Conservation (phyloP, 2,888 invertebrate genomes). For the Nomada fabriciana region DNA sequence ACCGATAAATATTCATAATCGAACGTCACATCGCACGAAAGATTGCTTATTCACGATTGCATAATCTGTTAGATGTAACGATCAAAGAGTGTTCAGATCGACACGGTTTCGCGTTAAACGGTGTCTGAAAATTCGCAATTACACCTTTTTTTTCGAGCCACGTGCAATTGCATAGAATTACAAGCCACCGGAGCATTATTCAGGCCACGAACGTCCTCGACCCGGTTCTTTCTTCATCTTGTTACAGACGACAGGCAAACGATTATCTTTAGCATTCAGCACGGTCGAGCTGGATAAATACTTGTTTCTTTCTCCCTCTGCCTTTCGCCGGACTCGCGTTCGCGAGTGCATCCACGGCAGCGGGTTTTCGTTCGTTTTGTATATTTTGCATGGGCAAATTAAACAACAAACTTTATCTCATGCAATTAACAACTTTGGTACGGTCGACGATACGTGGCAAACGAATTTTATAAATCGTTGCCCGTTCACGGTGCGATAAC, state of each 20-base stretch:
- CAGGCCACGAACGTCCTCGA: slow-evolving; percentile 73
- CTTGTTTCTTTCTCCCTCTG: slow-evolving; percentile 28
- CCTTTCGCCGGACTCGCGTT: slow-evolving; percentile 7
- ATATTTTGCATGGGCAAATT: not conserved
- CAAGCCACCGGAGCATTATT: slow-evolving; percentile 43
- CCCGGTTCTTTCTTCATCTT: slow-evolving; percentile 70
- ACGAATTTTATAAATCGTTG: not conserved
- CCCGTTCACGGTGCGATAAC: not conserved
- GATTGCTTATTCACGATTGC: not conserved
- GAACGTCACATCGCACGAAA: not conserved
- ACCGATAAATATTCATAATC: too few species aligned
- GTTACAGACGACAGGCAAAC: slow-evolving; percentile 25
- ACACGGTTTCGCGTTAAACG: not conserved
- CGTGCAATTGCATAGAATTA: slow-evolving; percentile 56
- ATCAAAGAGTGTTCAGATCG: not conserved
- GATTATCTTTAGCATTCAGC: slow-evolving; percentile 51
- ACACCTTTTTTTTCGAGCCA: slow-evolving; percentile 27
- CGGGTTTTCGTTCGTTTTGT: not conserved
- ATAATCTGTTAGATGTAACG: not conserved
- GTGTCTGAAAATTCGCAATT: slow-evolving; percentile 4
- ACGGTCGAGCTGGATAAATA: slow-evolving; percentile 41
- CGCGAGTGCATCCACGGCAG: not conserved
- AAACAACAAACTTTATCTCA: not conserved
- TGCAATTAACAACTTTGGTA: not conserved
- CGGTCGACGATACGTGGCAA: not conserved